Conservation (phyloP, 23 tunicate species). For the Corella eumyota region DNA sequence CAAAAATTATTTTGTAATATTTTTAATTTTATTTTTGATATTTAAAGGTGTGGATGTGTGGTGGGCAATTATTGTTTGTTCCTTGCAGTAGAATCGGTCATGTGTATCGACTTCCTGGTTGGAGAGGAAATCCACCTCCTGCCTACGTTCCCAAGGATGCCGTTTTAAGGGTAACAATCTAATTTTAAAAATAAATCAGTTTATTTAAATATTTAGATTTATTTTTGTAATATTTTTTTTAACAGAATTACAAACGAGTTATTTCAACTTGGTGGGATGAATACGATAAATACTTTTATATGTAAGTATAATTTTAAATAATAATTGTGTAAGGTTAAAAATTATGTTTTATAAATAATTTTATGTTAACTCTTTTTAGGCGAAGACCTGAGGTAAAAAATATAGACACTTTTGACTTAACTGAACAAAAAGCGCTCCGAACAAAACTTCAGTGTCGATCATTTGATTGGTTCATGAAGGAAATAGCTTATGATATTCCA, state of each 20-base stretch:
- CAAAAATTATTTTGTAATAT: no score
- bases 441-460: constrained; percentile 67
- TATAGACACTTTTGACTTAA: constrained; percentile 60
- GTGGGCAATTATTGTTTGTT: constrained; percentile 93
- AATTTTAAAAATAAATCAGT: no score
- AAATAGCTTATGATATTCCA: constrained; percentile 95
- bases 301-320: constrained; percentile 18
- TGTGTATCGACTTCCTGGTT: constrained; percentile 90
- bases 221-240: background rate
- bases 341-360: background rate
- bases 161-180: constrained; percentile 71
- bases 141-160: constrained; percentile 60
- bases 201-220: no score
- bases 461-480: constrained; percentile 95
- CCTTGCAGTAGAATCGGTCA: constrained; percentile 99
- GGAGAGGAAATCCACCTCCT: constrained; percentile 99
- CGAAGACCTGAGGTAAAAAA: constrained; percentile 71
- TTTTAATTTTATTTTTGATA: no score
- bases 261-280: constrained; percentile 98
- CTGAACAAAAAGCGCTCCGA: constrained; percentile 31
- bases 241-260: constrained; percentile 90
- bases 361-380: constrained; percentile 12
- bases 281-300: constrained; percentile 67
- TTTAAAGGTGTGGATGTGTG: constrained; percentile 99
- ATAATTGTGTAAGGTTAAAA: no score